Conservation (phyloP, 2,888 invertebrate species). For the Apodemia zela region DNA sequence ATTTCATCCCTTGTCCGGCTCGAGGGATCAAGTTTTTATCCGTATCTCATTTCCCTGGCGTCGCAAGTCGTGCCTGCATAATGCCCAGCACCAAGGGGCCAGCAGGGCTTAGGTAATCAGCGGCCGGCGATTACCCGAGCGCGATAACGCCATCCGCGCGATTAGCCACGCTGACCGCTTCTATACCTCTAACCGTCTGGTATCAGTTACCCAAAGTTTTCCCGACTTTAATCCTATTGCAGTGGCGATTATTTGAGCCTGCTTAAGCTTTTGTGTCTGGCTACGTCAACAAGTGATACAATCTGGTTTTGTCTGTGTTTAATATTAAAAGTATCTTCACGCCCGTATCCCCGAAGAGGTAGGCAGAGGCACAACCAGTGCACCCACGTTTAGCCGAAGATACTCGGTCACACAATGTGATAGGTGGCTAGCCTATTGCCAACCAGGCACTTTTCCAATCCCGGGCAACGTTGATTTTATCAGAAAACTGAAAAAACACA, state of each 20-base stretch:
- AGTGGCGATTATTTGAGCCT: slow-evolving; percentile 17
- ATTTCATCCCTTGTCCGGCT: slow-evolving; percentile 31
- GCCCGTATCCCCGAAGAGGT: too few species aligned
- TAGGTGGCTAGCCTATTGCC: too few species aligned
- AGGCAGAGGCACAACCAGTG: too few species aligned
- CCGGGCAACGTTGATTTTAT: too few species aligned
- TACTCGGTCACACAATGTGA: too few species aligned
- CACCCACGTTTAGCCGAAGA: too few species aligned
- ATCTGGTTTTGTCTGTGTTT: background rate
- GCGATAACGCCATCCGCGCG: slow-evolving; percentile 75
- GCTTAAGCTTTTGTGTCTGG: slow-evolving; percentile 16
- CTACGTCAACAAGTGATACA: background rate
- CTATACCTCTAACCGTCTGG: slow-evolving; percentile 56
- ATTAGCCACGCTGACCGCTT: slow-evolving; percentile 71
- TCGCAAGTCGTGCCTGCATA: slow-evolving; percentile 66
- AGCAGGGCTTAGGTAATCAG: slow-evolving; percentile 75
- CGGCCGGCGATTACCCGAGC: slow-evolving; percentile 66
- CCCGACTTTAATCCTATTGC: slow-evolving; percentile 36
- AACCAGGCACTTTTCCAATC: too few species aligned
- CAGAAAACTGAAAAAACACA: too few species aligned
- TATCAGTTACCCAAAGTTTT: slow-evolving; percentile 41
- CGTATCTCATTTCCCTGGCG: slow-evolving; percentile 44
- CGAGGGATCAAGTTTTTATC: slow-evolving; percentile 32
- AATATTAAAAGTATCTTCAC: too few species aligned
- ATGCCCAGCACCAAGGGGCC: slow-evolving; percentile 61